Evolutionary conservation across 2,888 invertebrate genomes (phyloP), one percentile per base, ranked within the genome.

Genomic region (Liopterus haemorrhoidalis): DNA sequence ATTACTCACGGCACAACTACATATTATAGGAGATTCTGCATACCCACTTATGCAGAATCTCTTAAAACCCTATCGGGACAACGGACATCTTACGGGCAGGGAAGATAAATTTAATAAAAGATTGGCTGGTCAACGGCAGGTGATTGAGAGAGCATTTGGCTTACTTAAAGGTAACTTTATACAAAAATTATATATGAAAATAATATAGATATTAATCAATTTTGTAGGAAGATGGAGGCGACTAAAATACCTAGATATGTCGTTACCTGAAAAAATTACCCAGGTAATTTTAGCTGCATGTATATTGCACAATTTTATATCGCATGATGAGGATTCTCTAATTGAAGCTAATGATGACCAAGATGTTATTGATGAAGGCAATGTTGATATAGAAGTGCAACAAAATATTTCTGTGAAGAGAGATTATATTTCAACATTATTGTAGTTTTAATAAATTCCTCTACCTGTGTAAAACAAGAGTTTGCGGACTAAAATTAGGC

Each of bases 11-110:
- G 15, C 27, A 11, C 2, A 47, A 22, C 35, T 28, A 16, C 45
- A 27, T 43, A 14, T 50, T 14, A 22, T 52, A 6, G 50, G 50
- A 8, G 50, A 50, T 45, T 41, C 50, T 16, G 45, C 47, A 16
- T 50, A 50, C 32, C 44, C 44, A 27, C 20, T 46, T 8, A 20
- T 35, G n/a, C 24, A 20, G 16, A 21, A 31, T 32, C 14, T 48
- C 11, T 20, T 48, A 20, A 33, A 22, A 25, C 40, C 32, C 2
- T 48, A 16, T 19, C 19, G 32, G 22, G 39, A 48, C 31, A 48
- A 48, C 21, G 48, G 48, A 11, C 46, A 48, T 30, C 35, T 48
- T 18, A 48, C 38, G 2, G 20, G 28, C 21, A 18, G 8, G 12
- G 40, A 48, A 32, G 24, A 8, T 9, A 24, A 6, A 15, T 48